Percentiles rank a stretch among this genome's conserved stretches.
These are phyloP conservation scores for Columba livia DNA, from an alignment of 2,113 vertebrate species.

Conservation along the genomic window DNA sequence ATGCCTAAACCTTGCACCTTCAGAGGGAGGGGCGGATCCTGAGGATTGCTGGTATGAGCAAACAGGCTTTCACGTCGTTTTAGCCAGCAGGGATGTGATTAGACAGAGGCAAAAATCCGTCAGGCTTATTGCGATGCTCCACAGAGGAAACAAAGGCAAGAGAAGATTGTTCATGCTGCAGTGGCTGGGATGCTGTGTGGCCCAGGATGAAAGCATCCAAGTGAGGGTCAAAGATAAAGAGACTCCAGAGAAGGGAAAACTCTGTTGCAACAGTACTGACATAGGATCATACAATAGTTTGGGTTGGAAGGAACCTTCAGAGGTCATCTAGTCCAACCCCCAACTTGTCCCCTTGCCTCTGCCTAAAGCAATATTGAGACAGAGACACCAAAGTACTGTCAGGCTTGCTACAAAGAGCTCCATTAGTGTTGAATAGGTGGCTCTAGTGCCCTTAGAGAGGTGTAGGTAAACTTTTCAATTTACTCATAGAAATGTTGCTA, in stretches of 20 bases:
- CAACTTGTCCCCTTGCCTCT: background rate
- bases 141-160: background rate
- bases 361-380: background rate
- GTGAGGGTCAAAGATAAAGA: background rate
- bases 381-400: background rate
- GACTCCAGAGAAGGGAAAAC: background rate
- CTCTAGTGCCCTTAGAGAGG: background rate
- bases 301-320: no score
- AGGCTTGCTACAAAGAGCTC: background rate
- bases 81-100: background rate
- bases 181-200: background rate
- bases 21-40: background rate
- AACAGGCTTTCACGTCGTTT: background rate
- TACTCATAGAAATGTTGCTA: background rate
- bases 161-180: background rate
- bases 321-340: no score
- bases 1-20: background rate
- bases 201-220: background rate
- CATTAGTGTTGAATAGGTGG: background rate
- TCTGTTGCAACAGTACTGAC: background rate
- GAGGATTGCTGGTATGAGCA: background rate
- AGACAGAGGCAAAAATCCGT: background rate
- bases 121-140: background rate
- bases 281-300: no score
- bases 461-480: background rate